phyloP scores from a whole-genome alignment of 2,888 invertebrate genomes.

The Chorisops tibialis region DNA sequence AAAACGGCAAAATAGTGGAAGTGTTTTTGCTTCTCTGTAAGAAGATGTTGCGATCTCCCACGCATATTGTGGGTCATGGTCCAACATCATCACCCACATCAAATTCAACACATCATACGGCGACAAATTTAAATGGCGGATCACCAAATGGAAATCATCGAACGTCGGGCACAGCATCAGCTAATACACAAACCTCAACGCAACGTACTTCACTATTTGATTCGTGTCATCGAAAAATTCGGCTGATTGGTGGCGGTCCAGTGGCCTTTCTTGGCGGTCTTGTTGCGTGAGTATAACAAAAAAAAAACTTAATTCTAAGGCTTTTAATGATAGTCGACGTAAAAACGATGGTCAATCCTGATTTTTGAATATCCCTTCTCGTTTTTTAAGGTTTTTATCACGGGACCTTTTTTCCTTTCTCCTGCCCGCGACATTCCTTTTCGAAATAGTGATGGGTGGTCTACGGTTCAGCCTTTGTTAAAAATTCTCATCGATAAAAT shows the following conservation, averaged over 20 bases:
- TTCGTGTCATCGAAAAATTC: slow-evolving; percentile 70
- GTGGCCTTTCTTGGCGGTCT: slow-evolving; percentile 66
- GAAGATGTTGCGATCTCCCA: slow-evolving; percentile 56
- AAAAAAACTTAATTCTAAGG: not conserved
- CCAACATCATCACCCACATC: slow-evolving; percentile 40
- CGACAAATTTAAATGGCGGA: slow-evolving; percentile 5
- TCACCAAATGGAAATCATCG: slow-evolving; percentile 22
- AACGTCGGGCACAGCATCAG: slow-evolving; percentile 1
- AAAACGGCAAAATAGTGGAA: slow-evolving; percentile 37
- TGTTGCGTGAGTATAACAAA: slow-evolving; percentile 62
- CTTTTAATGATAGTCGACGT: not conserved
- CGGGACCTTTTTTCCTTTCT: not conserved
- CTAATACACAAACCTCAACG: slow-evolving; percentile 47
- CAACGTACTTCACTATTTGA: slow-evolving; percentile 65
- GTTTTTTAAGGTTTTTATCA: not conserved
- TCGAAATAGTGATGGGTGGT: too few species aligned
- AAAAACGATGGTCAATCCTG: not conserved
- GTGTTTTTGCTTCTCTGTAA: slow-evolving; percentile 38
- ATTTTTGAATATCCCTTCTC: not conserved
- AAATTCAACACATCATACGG: slow-evolving; percentile 24
- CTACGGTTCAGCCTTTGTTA: too few species aligned
- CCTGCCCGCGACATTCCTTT: too few species aligned
- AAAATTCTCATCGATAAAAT: too few species aligned
- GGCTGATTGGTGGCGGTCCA: slow-evolving; percentile 65
- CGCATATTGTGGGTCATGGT: slow-evolving; percentile 53